A percentile compares a stretch with the other conserved stretches of the same genome.
These are phyloP conservation scores for Acanthosoma haemorrhoidale DNA, from an alignment of 2,888 invertebrate genomes.

Conservation along the genomic window DNA sequence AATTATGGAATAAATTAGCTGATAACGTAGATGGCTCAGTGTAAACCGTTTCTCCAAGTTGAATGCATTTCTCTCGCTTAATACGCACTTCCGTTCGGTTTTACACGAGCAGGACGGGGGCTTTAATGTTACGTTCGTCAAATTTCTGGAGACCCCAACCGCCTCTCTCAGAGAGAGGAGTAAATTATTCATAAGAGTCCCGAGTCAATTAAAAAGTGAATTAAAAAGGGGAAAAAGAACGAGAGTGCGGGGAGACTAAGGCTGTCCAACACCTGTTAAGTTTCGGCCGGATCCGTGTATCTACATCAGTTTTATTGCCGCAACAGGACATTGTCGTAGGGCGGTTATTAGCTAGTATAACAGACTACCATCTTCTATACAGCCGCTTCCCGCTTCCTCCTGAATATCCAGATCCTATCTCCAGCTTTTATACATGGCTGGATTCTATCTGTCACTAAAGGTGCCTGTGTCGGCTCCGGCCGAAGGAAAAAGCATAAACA, in stretches of 20 bases:
- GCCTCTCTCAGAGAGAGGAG: too few species aligned
- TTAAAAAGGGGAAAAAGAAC: background rate
- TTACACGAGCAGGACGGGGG: background rate
- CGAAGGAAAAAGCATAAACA: too few species aligned
- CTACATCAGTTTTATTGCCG: background rate
- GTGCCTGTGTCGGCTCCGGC: too few species aligned
- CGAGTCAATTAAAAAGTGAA: background rate
- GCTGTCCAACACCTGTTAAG: background rate
- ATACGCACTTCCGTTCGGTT: background rate
- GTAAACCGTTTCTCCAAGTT: background rate
- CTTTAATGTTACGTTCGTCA: background rate
- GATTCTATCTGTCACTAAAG: too few species aligned
- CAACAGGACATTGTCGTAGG: background rate
- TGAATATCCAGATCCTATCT: too few species aligned
- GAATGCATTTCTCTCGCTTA: background rate
- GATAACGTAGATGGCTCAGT: background rate
- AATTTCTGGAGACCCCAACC: background rate
- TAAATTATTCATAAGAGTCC: too few species aligned
- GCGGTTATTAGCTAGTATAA: background rate
- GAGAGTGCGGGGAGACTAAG: background rate
- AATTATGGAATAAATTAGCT: background rate
- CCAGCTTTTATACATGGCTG: too few species aligned
- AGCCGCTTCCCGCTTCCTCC: too few species aligned
- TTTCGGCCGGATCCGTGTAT: background rate
- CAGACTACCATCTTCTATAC: too few species aligned